Evolutionary conservation across 2,113 vertebrate species (phyloP).

Genomic region (Laticauda colubrina): DNA sequence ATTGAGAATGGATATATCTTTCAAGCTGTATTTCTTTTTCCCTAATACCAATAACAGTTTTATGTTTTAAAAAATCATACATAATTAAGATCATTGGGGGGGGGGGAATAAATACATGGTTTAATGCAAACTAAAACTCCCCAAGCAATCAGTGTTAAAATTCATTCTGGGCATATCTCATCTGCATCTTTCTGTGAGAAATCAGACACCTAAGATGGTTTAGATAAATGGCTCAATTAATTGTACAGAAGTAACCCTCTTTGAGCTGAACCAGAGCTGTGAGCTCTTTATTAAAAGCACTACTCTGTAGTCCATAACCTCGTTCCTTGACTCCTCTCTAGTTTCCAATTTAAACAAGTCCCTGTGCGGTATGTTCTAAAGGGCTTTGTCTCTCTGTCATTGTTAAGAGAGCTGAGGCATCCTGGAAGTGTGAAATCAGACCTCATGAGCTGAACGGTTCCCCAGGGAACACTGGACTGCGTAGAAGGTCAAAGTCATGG

Average conservation of each 20-base stretch:
- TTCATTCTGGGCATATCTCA: constrained; percentile 78
- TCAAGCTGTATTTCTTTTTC: constrained; percentile 47
- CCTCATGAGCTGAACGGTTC: constrained; percentile 89
- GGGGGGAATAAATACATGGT: constrained; percentile 72
- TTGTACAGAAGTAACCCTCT: constrained; percentile 83
- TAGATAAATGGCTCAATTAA: constrained; percentile 99
- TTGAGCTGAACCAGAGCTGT: constrained; percentile 81
- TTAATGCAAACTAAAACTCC: constrained; percentile 72
- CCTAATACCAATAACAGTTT: constrained; percentile 59
- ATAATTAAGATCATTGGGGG: constrained; percentile 60
- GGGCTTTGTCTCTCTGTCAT: constrained; percentile 93
- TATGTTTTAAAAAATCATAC: constrained; percentile 35
- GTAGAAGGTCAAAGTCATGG: constrained; percentile 88
- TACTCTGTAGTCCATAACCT: constrained; percentile 92
- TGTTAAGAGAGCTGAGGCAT: constrained; percentile 82
- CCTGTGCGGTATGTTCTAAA: constrained; percentile 86
- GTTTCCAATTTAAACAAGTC: constrained; percentile 91
- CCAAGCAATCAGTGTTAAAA: constrained; percentile 78
- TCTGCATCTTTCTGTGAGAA: constrained; percentile 85
- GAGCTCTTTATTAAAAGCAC: constrained; percentile 97
- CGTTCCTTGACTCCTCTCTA: constrained; percentile 89
- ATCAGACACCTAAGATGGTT: constrained; percentile 87
- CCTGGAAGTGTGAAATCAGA: constrained; percentile 92
- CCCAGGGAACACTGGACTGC: constrained; percentile 83
- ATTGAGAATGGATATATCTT: neutral